Evolutionary conservation across 2,888 invertebrate species (phyloP).

Genomic region (Mermis nigrescens): DNA sequence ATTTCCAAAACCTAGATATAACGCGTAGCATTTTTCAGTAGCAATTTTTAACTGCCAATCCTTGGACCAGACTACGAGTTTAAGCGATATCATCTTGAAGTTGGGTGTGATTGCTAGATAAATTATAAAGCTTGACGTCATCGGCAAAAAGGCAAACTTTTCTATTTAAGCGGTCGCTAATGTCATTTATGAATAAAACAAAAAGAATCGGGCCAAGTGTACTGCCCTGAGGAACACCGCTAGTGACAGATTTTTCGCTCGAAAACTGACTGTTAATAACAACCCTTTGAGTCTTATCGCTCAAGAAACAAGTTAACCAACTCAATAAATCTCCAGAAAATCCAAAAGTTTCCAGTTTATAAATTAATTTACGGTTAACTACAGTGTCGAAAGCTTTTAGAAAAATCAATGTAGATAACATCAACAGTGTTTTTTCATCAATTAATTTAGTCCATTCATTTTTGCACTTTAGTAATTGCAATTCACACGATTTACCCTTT

Average conservation of each 20-base stretch:
- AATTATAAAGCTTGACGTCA: constrained; percentile 2
- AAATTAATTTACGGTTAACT: not conserved
- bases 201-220: constrained; percentile 1
- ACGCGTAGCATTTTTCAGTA: not conserved
- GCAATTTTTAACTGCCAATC: constrained; percentile 4
- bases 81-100: not conserved
- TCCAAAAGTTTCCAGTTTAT: not conserved
- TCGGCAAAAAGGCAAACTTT: not conserved
- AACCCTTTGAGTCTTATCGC: not conserved
- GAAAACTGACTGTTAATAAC: not conserved
- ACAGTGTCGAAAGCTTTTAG: constrained; percentile 7
- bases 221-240: constrained; percentile 1
- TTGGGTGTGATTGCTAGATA: no score
- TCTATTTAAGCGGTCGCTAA: not conserved
- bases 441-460: no score
- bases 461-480: no score
- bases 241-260: not conserved
- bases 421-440: no score
- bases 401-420: constrained; percentile 4
- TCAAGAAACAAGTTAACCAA: not conserved
- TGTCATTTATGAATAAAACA: constrained; percentile 2
- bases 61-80: not conserved
- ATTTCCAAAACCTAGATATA: not conserved
- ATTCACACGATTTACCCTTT: no score
- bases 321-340: not conserved